These are phyloP conservation scores for Chionomys nivalis DNA, from an alignment of 2,113 vertebrate species.

Conservation along the genomic window DNA sequence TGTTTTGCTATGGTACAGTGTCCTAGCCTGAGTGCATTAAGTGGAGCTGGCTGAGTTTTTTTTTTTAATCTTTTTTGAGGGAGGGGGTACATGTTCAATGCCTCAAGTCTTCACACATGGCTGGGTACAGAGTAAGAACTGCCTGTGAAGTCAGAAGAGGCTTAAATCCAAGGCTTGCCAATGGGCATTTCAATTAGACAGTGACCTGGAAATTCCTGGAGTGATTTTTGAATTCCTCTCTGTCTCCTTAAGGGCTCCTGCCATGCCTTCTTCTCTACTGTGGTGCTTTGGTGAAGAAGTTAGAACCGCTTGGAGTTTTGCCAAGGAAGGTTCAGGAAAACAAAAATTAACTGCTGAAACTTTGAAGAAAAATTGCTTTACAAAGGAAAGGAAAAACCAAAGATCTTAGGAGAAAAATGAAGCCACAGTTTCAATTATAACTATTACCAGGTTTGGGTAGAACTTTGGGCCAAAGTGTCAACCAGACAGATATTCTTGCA, in stretches of 20 bases:
- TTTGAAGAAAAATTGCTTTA: slow-evolving; percentile 81
- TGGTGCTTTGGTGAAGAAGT: slow-evolving; percentile 74
- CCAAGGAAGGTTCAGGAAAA: slow-evolving; percentile 77
- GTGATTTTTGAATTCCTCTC: slow-evolving; percentile 85
- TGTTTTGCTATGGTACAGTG: slow-evolving; percentile 78
- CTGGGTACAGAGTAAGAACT: slow-evolving; percentile 82
- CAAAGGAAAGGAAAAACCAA: slow-evolving; percentile 74
- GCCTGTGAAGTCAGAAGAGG: slow-evolving; percentile 85
- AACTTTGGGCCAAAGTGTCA: slow-evolving; percentile 74
- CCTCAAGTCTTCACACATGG: slow-evolving; percentile 85
- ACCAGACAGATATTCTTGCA: slow-evolving; percentile 73
- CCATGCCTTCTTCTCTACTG: slow-evolving; percentile 46
- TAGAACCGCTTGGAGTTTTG: slow-evolving; percentile 80
- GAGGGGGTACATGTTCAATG: slow-evolving; percentile 55
- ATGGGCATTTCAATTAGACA: slow-evolving; percentile 94
- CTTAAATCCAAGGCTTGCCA: slow-evolving; percentile 90
- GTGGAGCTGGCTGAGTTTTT: slow-evolving; percentile 30
- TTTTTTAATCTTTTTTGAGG: neutral
- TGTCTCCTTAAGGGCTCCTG: slow-evolving; percentile 81
- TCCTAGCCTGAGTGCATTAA: slow-evolving; percentile 69
- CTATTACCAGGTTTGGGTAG: slow-evolving; percentile 75
- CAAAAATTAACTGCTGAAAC: slow-evolving; percentile 77
- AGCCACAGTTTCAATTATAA: slow-evolving; percentile 77
- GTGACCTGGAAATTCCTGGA: slow-evolving; percentile 95
- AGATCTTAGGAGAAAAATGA: slow-evolving; percentile 68